Base-by-base conservation (phyloP, 1,140 invertebrate genomes). In the Brachionus rotundiformis region DNA sequence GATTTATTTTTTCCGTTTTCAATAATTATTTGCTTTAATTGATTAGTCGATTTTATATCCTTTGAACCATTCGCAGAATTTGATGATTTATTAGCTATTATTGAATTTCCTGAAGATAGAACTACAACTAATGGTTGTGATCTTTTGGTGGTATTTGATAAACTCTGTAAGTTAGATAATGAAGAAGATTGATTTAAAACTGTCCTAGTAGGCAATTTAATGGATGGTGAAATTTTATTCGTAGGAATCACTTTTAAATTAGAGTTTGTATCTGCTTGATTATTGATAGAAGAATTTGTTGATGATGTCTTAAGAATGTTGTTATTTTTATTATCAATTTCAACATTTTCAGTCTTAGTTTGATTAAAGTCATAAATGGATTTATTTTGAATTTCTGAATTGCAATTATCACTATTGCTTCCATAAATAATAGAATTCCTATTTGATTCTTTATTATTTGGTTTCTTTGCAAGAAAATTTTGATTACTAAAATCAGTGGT, bases 111-210 rank as follows among this genome's bases (percentile, higher is more conserved):
- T 6, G 61, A 65, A n/a, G 68, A 73, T 8, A 73, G 19, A 13
- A 73, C 33, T 19, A 73, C 68, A 73, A 73, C 68, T 2, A 73
- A 8, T 25, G 68, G 68, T 47, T 73, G 68, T 2, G 36, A 23
- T 68, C 36, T 73, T 44, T 47, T 25, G 2, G 19, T 19, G 25
- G 33, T n/a, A 47, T 44, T 25, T 1, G 63, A 41, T 41, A 44
- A 44, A 73, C 44, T 41, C 44, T 73, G 68, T 10, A 47, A n/a
- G 10, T 23, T 73, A 2, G 19, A 19, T 6, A 44, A 11, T 44
- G 68, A 31, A 19, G 16, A 19, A 44, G 39, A 25, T 1, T 1
- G 13, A 27, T 27, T 61, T 25, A 68, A 25, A 33, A 68, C 63
- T 33, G 63, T 27, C 13, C 19, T 25, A 16, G 36, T 73, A 5